Evolutionary conservation across 30 jellyfish, hydroid and myxozoan species (phyloP), one percentile per base, ranked within the genome.

Genomic region (Aurelia sp.): DNA sequence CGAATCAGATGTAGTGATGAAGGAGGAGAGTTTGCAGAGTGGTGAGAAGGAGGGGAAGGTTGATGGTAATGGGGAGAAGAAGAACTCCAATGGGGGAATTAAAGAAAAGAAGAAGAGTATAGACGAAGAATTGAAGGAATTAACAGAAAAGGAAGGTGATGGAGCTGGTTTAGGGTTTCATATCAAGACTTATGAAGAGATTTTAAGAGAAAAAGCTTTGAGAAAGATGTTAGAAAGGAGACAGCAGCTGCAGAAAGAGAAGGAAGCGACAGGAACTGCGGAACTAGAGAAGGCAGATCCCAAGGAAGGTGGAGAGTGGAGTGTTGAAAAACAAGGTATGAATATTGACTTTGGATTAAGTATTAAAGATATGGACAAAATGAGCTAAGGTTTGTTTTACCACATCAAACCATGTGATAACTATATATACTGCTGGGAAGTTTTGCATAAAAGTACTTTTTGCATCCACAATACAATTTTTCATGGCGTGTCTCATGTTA

Each of bases 181-280:
- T 44, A 88, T 94, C 55, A 94, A 94, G 55, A 44, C 94, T 1
- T 94, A 94, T 51, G 99, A 94, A 44, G 99, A 94, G 76, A 94
- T 94, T 13, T 75, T 94, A 30, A 76, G 99, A 23, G 99, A 94
- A 51, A 94, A 94, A 50, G 99, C 97, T 12, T 52, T 94, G 81
- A 71, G 99, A 60, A 89, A 94, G 66, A 66, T 86, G 88, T 62
- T 86, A 12, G 97, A 85, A 53, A 77, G 86, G 68, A 76, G 94
- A 58, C 89, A 88, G 83, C 82, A 66, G 74, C 59, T 62, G 72
- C 86, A 89, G 51, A 44, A 71, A 13, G 69, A 51, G n/a, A 57
- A 59, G 15, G 75, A 47, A 33, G 55, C 74, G 2, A 78, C 17
- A 16, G 55, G 58, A 17, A 16, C 58, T 17, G 85, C 19, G 13